Evolutionary conservation across 2,888 invertebrate genomes (phyloP).

Genomic region (Ophion obscuratus): DNA sequence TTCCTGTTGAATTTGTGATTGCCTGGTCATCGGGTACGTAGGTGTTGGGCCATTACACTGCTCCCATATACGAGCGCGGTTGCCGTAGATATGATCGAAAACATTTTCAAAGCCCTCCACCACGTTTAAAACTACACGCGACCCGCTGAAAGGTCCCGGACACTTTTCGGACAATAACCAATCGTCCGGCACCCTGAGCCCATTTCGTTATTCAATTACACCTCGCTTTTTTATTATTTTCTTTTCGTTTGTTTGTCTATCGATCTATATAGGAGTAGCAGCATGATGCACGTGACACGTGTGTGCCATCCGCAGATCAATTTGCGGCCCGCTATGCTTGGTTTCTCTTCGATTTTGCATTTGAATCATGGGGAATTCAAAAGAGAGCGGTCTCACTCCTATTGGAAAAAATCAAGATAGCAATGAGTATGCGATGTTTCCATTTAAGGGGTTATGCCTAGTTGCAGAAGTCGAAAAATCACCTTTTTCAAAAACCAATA

Average conservation of each 20-base stretch:
- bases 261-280: conserved; percentile 9
- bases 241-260: conserved; percentile 4
- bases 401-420: background rate
- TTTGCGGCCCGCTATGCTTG: conserved; percentile 50
- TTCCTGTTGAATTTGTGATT: conserved; percentile 54
- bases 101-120: conserved; percentile 60
- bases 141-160: conserved; percentile 53
- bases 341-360: conserved; percentile 41
- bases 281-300: conserved; percentile 26
- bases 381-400: background rate
- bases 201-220: conserved; percentile 66
- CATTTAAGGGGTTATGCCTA: background rate
- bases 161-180: conserved; percentile 67
- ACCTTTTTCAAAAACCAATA: too few relatives aligned
- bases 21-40: conserved; percentile 38
- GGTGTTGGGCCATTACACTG: conserved; percentile 53
- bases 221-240: conserved; percentile 23
- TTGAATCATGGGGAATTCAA: conserved; percentile 12
- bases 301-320: conserved; percentile 45
- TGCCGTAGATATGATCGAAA: conserved; percentile 58
- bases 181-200: conserved; percentile 55
- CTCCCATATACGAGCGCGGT: conserved; percentile 21
- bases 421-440: background rate
- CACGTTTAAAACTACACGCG: conserved; percentile 55
- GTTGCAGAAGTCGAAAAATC: too few relatives aligned